phyloP scores from a whole-genome alignment of 2,113 vertebrate species.

The Pelecanus crispus region DNA sequence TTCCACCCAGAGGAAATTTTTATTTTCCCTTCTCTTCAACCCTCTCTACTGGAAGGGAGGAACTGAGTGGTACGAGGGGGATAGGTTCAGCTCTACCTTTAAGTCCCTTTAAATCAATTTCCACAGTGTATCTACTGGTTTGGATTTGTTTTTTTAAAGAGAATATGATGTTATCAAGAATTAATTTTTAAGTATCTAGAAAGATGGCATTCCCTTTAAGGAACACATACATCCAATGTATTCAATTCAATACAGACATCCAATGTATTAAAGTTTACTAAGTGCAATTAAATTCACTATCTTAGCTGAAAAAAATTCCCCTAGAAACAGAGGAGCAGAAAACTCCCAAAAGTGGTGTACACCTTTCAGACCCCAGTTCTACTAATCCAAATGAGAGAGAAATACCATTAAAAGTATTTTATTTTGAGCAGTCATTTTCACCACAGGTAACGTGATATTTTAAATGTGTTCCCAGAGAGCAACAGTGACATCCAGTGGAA shows the following conservation, averaged over 20 bases:
- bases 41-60: neutral
- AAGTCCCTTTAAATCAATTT: neutral
- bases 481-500: conserved; percentile 63
- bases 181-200: neutral
- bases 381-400: neutral
- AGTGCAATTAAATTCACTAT: neutral
- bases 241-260: neutral
- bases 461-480: neutral
- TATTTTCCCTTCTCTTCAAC: neutral
- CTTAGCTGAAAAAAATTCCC: neutral
- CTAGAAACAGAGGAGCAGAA: neutral
- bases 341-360: neutral
- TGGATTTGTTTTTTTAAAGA: neutral
- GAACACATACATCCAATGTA: neutral
- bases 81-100: neutral
- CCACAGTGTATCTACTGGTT: neutral
- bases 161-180: neutral
- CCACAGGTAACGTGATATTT: neutral
- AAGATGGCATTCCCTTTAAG: neutral
- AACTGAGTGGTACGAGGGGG: neutral
- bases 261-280: neutral
- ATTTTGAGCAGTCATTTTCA: neutral
- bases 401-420: neutral
- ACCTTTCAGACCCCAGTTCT: neutral
- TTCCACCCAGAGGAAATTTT: neutral